Conservation (phyloP, 2,888 invertebrate species). For the Mythimna ferrago region DNA sequence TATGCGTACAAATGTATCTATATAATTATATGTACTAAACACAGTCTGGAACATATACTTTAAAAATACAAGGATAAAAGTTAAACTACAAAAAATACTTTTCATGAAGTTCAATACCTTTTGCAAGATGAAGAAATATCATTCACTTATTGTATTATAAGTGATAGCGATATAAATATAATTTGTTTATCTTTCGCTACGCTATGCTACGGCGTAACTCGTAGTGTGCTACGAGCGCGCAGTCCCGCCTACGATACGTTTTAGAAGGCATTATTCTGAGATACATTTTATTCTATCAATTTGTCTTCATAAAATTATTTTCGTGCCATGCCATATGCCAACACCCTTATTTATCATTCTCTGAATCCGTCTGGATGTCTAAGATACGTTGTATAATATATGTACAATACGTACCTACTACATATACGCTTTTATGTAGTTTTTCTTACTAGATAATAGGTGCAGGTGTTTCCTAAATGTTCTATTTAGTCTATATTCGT, state of each 20-base stretch:
- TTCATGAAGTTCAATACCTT: too few relatives aligned
- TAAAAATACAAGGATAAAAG: neutral
- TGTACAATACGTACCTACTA: neutral
- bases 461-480: slow-evolving; percentile 13
- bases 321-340: neutral
- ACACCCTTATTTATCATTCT: slow-evolving; percentile 18
- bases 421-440: slow-evolving; percentile 11
- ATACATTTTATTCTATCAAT: slow-evolving; percentile 22
- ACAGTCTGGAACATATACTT: neutral
- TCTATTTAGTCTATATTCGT: slow-evolving; percentile 24
- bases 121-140: neutral
- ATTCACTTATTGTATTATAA: neutral
- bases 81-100: too few relatives aligned
- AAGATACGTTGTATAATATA: neutral
- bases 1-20: neutral
- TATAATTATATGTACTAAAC: neutral
- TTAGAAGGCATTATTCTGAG: slow-evolving; percentile 16
- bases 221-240: slow-evolving; percentile 34
- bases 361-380: slow-evolving; percentile 6
- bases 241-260: slow-evolving; percentile 25
- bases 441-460: slow-evolving; percentile 1
- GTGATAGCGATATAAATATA: too few relatives aligned
- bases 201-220: slow-evolving; percentile 48
- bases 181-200: slow-evolving; percentile 2
- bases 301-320: slow-evolving; percentile 24